Conservation (phyloP, 2,113 vertebrate species). For the Pelecanus crispus region DNA sequence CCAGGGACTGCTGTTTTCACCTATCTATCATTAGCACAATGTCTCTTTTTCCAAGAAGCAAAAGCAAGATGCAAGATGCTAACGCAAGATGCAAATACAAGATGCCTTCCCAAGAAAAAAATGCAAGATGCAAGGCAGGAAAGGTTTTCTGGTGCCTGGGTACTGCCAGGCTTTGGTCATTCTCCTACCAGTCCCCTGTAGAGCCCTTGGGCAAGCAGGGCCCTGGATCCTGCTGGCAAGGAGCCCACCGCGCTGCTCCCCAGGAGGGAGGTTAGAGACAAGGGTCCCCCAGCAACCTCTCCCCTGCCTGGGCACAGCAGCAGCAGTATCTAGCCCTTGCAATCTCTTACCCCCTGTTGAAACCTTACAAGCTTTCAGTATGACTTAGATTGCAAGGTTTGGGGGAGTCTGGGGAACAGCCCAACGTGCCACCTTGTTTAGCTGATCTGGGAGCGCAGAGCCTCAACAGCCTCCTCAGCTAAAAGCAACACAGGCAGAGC, state of each 20-base stretch:
- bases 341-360: not conserved
- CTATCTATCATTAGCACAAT: not conserved
- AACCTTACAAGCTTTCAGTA: not conserved
- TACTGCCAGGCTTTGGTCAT: not conserved
- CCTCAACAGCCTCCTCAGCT: not conserved
- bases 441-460: not conserved
- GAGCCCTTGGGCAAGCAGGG: not conserved
- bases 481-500: not conserved
- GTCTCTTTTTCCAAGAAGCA: not conserved
- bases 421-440: not conserved
- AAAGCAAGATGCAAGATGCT: not conserved
- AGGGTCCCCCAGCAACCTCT: not conserved
- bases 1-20: not conserved
- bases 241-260: not conserved
- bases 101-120: not conserved
- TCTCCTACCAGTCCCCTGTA: not conserved
- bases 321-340: not conserved
- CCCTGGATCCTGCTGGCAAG: not conserved
- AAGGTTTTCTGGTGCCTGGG: not conserved
- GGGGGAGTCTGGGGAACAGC: not conserved
- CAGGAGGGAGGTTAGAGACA: not conserved
- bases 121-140: not conserved
- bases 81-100: not conserved
- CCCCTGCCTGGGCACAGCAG: not conserved
- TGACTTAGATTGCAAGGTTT: not conserved